Evolutionary conservation across 2,797 vertebrate species (phyloP).

Genomic region (Rhincodon typus): DNA sequence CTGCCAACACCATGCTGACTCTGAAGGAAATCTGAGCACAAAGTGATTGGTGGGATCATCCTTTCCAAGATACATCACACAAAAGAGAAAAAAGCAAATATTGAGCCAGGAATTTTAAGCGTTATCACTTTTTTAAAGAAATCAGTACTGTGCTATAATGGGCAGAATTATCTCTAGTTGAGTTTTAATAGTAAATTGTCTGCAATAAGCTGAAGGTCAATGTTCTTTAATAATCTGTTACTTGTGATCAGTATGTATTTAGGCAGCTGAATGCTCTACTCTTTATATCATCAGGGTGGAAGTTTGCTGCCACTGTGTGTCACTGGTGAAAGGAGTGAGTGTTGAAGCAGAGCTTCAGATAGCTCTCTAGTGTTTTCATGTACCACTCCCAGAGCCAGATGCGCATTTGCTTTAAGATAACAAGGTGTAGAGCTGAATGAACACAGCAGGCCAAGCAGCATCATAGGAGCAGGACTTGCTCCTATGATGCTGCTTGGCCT

Average conservation of each 20-base stretch:
- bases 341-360: background rate
- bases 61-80: background rate
- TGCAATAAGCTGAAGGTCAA: background rate
- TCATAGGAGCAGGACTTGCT: too few species aligned
- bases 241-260: background rate
- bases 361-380: background rate
- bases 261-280: background rate
- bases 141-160: too few species aligned
- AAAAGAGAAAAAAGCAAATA: background rate
- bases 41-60: background rate
- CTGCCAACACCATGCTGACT: background rate
- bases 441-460: too few species aligned
- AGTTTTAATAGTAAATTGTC: background rate
- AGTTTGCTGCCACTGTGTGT: background rate
- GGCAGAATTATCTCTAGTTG: background rate
- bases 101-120: background rate
- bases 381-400: background rate
- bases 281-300: background rate
- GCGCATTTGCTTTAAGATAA: too few species aligned
- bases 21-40: background rate
- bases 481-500: too few species aligned
- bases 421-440: too few species aligned
- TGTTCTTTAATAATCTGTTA: background rate
- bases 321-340: too few species aligned
- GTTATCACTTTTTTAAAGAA: background rate